Evolutionary conservation across 2,797 vertebrate species (phyloP).

Genomic region (Lagorchestes hirsutus): DNA sequence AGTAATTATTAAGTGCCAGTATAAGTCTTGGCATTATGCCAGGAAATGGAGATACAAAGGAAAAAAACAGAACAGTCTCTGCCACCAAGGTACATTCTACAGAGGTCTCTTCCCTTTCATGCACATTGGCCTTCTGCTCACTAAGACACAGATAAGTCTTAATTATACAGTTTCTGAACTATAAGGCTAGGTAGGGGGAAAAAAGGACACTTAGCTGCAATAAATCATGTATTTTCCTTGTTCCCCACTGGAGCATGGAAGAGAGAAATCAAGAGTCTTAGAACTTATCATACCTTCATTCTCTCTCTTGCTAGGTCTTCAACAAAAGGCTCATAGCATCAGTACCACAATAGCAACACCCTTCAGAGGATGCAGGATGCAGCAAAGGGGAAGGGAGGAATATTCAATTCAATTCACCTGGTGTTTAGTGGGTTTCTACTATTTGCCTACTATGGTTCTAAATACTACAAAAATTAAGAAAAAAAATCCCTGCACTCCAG

Average conservation of each 20-base stretch:
- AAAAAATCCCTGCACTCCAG: neutral
- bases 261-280: neutral
- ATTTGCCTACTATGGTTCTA: slow-evolving; percentile 10
- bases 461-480: neutral
- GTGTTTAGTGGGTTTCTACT: slow-evolving; percentile 2
- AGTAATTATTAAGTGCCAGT: neutral
- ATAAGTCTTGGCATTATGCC: neutral
- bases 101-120: neutral
- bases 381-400: neutral
- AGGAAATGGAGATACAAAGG: neutral
- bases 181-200: neutral
- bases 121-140: neutral
- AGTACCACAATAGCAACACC: slow-evolving; percentile 5
- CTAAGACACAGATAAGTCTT: neutral
- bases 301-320: neutral
- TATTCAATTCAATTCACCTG: slow-evolving; percentile 33
- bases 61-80: neutral
- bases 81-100: neutral
- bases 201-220: neutral
- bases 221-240: neutral
- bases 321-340: neutral
- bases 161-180: neutral
- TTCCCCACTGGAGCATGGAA: neutral
- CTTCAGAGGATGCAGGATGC: neutral
- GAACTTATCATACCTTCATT: neutral